phyloP scores from a whole-genome alignment of 2,797 vertebrate genomes.

The Amniataba percoides region DNA sequence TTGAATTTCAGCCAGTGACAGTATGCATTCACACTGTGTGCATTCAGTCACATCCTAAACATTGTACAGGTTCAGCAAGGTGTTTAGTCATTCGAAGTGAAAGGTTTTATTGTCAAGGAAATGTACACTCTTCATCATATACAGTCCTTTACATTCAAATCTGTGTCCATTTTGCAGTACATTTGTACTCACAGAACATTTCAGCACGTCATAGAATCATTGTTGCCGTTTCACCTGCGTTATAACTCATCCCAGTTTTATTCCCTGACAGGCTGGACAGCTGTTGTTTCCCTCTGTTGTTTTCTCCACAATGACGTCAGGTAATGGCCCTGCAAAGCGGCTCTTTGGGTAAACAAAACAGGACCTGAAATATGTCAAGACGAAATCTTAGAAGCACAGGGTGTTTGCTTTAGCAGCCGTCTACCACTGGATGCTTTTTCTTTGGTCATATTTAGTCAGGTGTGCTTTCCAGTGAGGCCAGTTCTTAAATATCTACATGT shows the following conservation, averaged over 20 bases:
- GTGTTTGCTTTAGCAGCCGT: slow-evolving; percentile 38
- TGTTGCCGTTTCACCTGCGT: slow-evolving; percentile 14
- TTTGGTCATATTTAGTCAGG: slow-evolving; percentile 29
- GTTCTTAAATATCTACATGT: no score
- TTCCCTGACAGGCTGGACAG: slow-evolving; percentile 34
- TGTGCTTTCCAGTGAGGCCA: neutral
- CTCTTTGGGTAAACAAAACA: slow-evolving; percentile 41
- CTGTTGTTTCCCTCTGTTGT: slow-evolving; percentile 40
- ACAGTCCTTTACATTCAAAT: slow-evolving; percentile 1
- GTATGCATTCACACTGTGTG: no score
- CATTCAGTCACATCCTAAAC: neutral
- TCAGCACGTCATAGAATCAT: neutral
- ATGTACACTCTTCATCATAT: neutral
- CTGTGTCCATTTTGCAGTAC: neutral
- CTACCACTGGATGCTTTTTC: slow-evolving; percentile 3
- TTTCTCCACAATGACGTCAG: slow-evolving; percentile 32
- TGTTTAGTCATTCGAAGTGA: slow-evolving; percentile 32
- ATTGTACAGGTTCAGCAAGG: slow-evolving; percentile 9
- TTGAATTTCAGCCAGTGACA: slow-evolving; percentile 1
- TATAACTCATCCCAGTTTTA: slow-evolving; percentile 27
- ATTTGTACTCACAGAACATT: neutral
- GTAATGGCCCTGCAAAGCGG: slow-evolving; percentile 38
- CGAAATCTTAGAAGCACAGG: slow-evolving; percentile 19
- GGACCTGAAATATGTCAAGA: slow-evolving; percentile 46
- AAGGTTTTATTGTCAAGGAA: neutral